These are phyloP conservation scores for Adelges cooleyi DNA, from an alignment of 1,140 invertebrate species.

Conservation along the genomic window DNA sequence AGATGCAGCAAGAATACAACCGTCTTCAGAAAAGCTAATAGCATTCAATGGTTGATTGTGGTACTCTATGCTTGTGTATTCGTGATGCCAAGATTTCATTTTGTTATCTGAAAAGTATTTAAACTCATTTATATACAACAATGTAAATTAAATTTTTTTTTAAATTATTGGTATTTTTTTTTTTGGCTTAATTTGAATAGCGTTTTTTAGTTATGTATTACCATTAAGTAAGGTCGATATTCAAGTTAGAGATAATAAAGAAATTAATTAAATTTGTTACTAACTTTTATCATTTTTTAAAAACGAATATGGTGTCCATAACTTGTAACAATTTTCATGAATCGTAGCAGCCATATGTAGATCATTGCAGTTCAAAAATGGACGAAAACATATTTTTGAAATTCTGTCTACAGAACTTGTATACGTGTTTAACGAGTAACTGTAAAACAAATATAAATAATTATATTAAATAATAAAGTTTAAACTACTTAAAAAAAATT, in stretches of 20 bases:
- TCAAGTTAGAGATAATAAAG: too few relatives aligned
- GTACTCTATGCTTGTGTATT: conserved; percentile 52
- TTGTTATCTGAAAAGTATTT: conserved; percentile 36
- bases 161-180: background rate
- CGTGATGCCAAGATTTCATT: conserved; percentile 40
- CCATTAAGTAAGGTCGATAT: too few relatives aligned
- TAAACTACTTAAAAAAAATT: background rate
- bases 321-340: background rate
- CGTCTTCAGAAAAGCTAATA: conserved; percentile 59
- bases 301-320: conserved; percentile 17
- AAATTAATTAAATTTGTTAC: background rate
- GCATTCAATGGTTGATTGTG: conserved; percentile 44
- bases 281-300: conserved; percentile 15
- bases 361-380: background rate
- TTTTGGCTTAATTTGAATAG: background rate
- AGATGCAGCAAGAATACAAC: conserved; percentile 57
- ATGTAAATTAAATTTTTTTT: conserved; percentile 16
- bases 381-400: conserved; percentile 18
- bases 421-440: conserved; percentile 24
- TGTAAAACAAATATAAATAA: conserved; percentile 3
- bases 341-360: conserved; percentile 1
- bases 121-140: conserved; percentile 30
- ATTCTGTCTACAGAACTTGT: conserved; percentile 21
- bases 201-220: background rate
- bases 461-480: background rate